Evolutionary conservation across 1,140 invertebrate genomes (phyloP), one percentile per base, ranked within the genome.

Genomic region (Drosophila mayri): DNA sequence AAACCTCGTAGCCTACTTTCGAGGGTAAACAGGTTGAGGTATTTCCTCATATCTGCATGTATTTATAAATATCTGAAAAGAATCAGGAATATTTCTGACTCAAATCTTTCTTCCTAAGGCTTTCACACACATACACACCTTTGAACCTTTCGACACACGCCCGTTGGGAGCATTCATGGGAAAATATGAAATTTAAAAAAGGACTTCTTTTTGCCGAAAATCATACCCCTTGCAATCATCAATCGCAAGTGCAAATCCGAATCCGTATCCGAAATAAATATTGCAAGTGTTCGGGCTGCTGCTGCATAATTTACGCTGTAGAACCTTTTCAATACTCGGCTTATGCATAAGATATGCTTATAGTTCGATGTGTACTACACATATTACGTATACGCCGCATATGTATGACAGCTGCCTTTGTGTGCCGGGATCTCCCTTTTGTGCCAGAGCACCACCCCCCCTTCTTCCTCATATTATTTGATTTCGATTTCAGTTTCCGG

Each of bases 251-350:
- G 57, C 55, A 72, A 71, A 59, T 67, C 32, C 62, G 25, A 68
- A 58, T 71, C 37, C 66, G 22, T 60, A 60, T 46, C 22, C 54
- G 30, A 49, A 40, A 85, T 74, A 81, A 78, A 81, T 55, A 63
- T 70, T 78, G 74, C 77, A 81, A 14, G 25, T 70, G 49, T 40
- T 67, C 30, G 49, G 46, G 11, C 28, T n/a, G 46, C 41, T 72
- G 75, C 32, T 76, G 79, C 70, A 87, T 87, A 86, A 86, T 86
- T 87, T 66, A 87, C 59, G 66, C 57, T 59, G 44, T 63, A 70
- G 50, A 66, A 73, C 71, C 79, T 79, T 87, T 79, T 87, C 49
- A 60, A 62, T 57, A 50, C 57, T 25, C 28, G 22, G 28, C 46
- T 18, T 55, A 40, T 64, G 32, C 41, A 67, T 43, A 78, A 66